Evolutionary conservation across 2,888 invertebrate genomes (phyloP).

Genomic region (Nomada lathburiana): DNA sequence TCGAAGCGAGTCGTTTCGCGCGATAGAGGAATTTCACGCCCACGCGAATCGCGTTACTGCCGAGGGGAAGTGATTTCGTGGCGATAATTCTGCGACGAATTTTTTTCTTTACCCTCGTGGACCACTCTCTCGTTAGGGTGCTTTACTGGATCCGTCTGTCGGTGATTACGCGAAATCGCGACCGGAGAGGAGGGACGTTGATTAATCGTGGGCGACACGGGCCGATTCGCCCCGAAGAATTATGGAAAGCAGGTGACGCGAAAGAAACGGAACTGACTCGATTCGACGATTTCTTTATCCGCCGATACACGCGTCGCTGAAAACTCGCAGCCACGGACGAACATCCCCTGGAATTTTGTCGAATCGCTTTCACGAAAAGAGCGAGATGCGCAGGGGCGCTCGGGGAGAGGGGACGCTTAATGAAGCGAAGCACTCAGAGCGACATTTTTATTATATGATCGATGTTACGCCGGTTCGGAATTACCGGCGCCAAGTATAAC

Average conservation of each 20-base stretch:
- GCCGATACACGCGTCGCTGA: constrained; percentile 49
- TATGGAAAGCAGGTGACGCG: constrained; percentile 69
- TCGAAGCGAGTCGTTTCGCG: constrained; percentile 1
- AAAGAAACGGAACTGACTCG: constrained; percentile 64
- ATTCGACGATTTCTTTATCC: constrained; percentile 73
- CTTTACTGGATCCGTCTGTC: constrained; percentile 48
- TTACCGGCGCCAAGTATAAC: constrained; percentile 49
- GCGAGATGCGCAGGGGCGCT: neutral
- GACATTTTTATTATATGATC: constrained; percentile 55
- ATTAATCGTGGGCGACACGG: constrained; percentile 35
- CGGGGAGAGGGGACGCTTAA: constrained; percentile 19
- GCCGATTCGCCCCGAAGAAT: constrained; percentile 26
- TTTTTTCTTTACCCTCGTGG: constrained; percentile 25
- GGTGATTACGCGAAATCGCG: constrained; percentile 55
- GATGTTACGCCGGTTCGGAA: constrained; percentile 25
- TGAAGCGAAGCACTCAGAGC: constrained; percentile 26
- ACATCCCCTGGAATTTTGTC: constrained; percentile 11
- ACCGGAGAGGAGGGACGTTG: constrained; percentile 23
- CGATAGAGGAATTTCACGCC: constrained; percentile 53
- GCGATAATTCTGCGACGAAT: constrained; percentile 33
- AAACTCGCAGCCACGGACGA: constrained; percentile 9
- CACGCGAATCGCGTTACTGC: constrained; percentile 27
- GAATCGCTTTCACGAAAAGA: neutral
- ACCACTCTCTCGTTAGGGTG: constrained; percentile 44
- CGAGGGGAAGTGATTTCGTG: constrained; percentile 7